phyloP scores from a whole-genome alignment of 2,888 invertebrate genomes.

The Noctua janthina region DNA sequence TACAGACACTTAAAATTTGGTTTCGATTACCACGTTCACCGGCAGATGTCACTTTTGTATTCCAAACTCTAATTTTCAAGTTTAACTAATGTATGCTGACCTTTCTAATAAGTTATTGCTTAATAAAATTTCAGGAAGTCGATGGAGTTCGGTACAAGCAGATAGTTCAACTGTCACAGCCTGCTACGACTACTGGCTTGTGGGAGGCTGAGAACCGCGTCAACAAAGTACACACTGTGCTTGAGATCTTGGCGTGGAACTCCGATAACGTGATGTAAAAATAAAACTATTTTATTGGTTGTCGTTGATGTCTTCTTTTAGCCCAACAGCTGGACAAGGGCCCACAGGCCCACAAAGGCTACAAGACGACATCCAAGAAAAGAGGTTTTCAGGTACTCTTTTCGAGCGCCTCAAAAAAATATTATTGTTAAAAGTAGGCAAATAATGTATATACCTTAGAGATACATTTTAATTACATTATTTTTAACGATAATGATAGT shows the following conservation, averaged over 20 bases:
- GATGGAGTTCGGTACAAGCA: constrained; percentile 92
- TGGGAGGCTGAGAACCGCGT: constrained; percentile 80
- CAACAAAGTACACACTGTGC: constrained; percentile 90
- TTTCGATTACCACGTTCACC: background rate
- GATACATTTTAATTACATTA: background rate
- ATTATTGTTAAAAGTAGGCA: background rate
- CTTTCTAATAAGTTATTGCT: background rate
- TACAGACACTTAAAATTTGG: background rate
- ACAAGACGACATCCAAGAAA: background rate
- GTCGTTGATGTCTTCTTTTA: background rate
- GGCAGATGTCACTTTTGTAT: constrained; percentile 14
- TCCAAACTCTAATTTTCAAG: background rate
- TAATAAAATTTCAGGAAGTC: constrained; percentile 84
- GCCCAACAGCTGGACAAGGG: background rate
- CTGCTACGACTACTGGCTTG: constrained; percentile 67
- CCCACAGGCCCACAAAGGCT: background rate
- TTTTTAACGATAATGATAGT: background rate
- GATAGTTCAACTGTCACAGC: constrained; percentile 89
- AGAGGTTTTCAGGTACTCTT: background rate
- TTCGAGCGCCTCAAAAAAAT: too few species aligned
- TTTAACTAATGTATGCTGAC: background rate
- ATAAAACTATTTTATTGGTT: background rate
- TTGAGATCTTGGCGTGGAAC: constrained; percentile 94
- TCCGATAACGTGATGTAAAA: constrained; percentile 92
- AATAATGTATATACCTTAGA: background rate